Evolutionary conservation across 92 coral and sea anemone species (phyloP).

Genomic region (Porites evermanni): DNA sequence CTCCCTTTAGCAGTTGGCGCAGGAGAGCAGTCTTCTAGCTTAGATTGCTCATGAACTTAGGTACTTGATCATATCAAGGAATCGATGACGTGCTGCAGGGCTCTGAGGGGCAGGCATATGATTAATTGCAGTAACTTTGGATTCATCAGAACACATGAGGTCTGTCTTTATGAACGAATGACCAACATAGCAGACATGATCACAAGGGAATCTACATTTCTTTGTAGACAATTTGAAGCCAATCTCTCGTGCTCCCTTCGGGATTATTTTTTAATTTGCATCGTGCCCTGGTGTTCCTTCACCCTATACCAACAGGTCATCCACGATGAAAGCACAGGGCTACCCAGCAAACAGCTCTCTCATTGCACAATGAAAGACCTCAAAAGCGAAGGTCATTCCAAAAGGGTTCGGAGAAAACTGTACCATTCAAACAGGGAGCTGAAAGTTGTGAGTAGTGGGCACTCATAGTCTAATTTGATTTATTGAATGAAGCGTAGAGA

Average conservation of each 20-base stretch:
- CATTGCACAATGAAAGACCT: too few species aligned
- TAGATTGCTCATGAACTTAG: constrained; percentile 31
- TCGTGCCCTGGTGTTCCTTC: constrained; percentile 45
- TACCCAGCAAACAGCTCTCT: too few species aligned
- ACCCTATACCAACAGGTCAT: constrained; percentile 2
- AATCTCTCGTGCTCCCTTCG: constrained; percentile 47
- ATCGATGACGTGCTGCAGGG: constrained; percentile 42
- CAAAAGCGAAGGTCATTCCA: too few species aligned
- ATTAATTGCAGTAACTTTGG: constrained; percentile 33
- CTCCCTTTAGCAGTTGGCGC: constrained; percentile 2
- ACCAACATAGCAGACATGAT: constrained; percentile 44
- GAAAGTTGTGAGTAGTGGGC: neutral
- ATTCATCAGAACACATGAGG: constrained; percentile 5
- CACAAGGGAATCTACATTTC: constrained; percentile 54
- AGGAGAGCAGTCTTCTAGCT: constrained; percentile 25
- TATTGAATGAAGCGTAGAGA: constrained; percentile 37
- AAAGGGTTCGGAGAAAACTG: too few species aligned
- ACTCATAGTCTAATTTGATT: constrained; percentile 12
- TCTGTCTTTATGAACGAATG: constrained; percentile 44
- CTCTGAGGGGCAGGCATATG: constrained; percentile 46
- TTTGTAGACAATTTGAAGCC: constrained; percentile 15
- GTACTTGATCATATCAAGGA: constrained; percentile 47
- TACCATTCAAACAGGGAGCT: constrained; percentile 9
- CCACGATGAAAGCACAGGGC: too few species aligned
- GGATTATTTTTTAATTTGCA: constrained; percentile 24